Conservation (phyloP, 2,113 vertebrate genomes). For the Alosa alosa region DNA sequence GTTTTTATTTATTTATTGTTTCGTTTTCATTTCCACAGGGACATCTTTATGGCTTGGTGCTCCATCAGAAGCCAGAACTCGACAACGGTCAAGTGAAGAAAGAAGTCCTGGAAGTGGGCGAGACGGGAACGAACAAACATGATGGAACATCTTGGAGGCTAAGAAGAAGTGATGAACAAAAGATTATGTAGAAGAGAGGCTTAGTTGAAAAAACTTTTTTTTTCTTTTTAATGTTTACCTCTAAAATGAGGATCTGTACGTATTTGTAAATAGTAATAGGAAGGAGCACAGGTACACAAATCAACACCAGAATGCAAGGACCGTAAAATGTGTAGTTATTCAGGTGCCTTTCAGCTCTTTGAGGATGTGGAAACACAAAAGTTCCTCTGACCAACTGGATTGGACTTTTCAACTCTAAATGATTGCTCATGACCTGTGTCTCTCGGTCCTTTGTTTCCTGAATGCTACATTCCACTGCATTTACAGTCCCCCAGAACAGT, state of each 20-base stretch:
- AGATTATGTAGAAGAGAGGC: background rate
- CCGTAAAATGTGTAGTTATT: background rate
- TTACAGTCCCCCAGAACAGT: background rate
- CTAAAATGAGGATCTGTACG: background rate
- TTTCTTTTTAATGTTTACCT: background rate
- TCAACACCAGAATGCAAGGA: background rate
- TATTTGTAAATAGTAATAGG: background rate
- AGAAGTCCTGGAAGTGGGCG: background rate
- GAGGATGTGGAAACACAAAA: background rate
- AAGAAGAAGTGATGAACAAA: background rate
- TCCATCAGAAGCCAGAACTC: constrained; percentile 63
- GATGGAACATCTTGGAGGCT: background rate
- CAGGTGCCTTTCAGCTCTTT: background rate
- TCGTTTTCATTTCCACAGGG: constrained; percentile 48
- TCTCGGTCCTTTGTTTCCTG: background rate
- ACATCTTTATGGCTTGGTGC: constrained; percentile 68
- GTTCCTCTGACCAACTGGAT: background rate
- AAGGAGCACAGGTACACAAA: background rate
- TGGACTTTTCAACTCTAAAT: background rate
- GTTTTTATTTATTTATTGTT: background rate
- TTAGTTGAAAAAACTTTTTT: background rate
- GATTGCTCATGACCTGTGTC: background rate
- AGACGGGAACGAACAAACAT: background rate
- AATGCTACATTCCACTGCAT: background rate
- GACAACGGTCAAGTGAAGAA: constrained; percentile 62